phyloP scores from a whole-genome alignment of 2,888 invertebrate genomes.

The Melanargia galathea region DNA sequence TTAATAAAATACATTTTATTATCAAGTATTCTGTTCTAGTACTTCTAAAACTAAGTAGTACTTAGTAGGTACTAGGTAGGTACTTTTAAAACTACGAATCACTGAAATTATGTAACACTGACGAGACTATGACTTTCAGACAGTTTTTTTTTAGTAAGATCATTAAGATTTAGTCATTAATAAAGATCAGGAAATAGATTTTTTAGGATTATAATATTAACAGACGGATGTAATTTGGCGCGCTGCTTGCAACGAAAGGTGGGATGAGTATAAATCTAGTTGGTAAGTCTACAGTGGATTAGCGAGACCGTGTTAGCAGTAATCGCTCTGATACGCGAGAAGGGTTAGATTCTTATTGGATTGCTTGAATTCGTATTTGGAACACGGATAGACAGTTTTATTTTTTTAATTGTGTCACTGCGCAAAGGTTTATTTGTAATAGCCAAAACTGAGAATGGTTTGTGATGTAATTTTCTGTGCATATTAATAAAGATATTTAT shows the following conservation, averaged over 20 bases:
- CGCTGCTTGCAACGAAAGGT: slow-evolving; percentile 20
- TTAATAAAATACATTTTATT: neutral
- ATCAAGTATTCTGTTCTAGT: too few relatives aligned
- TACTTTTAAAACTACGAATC: too few relatives aligned
- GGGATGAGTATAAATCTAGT: slow-evolving; percentile 39
- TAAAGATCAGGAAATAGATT: too few relatives aligned
- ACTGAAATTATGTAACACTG: too few relatives aligned
- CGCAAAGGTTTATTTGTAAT: neutral
- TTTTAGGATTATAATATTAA: too few relatives aligned
- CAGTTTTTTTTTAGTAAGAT: too few relatives aligned
- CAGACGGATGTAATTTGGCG: slow-evolving; percentile 14
- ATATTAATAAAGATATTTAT: too few relatives aligned
- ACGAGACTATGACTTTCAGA: too few relatives aligned
- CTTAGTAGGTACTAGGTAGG: too few relatives aligned
- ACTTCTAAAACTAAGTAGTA: too few relatives aligned
- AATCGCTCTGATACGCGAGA: slow-evolving; percentile 28
- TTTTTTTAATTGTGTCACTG: neutral
- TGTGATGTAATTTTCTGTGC: too few relatives aligned
- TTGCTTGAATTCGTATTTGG: slow-evolving; percentile 11
- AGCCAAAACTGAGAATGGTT: neutral
- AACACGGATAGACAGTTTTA: slow-evolving; percentile 6
- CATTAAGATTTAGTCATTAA: too few relatives aligned
- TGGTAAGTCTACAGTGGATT: slow-evolving; percentile 40
- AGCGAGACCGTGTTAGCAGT: slow-evolving; percentile 40
- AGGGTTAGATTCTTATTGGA: slow-evolving; percentile 26